phyloP scores from a whole-genome alignment of 2,113 vertebrate genomes.

The Phycodurus eques region DNA sequence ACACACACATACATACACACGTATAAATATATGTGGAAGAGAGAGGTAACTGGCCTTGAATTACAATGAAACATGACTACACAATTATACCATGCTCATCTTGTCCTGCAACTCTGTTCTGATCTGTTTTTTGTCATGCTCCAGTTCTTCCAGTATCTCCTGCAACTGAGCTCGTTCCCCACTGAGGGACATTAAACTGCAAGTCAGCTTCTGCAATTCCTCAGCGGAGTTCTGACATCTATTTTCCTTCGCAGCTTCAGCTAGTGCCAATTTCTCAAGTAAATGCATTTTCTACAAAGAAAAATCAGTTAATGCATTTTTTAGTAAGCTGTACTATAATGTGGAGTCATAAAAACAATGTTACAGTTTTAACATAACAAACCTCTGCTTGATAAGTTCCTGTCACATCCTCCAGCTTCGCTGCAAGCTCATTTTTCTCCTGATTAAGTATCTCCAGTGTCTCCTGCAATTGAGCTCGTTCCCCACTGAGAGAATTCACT shows the following conservation, averaged over 20 bases:
- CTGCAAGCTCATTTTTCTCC: slow-evolving; percentile 25
- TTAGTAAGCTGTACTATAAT: no score
- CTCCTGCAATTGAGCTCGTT: slow-evolving; percentile 34
- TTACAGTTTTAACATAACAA: not conserved
- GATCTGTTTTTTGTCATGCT: slow-evolving; percentile 25
- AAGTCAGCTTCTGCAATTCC: slow-evolving; percentile 29
- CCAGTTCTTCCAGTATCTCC: slow-evolving; percentile 26
- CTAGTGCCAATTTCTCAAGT: no score
- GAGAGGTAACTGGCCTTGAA: not conserved
- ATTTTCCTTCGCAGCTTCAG: slow-evolving; percentile 3
- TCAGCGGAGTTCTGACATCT: not conserved
- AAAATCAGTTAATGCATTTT: not conserved
- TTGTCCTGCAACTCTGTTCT: slow-evolving; percentile 22
- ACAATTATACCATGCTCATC: not conserved
- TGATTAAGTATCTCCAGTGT: slow-evolving; percentile 16
- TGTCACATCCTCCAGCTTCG: slow-evolving; percentile 44
- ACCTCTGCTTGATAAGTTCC: slow-evolving; percentile 8
- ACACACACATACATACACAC: no score
- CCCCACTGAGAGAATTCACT: slow-evolving; percentile 28
- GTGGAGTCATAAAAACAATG: no score
- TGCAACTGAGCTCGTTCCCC: slow-evolving; percentile 36
- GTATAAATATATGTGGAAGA: no score
- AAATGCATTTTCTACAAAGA: not conserved
- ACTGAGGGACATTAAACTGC: slow-evolving; percentile 18
- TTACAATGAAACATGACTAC: not conserved